phyloP scores from a whole-genome alignment of 2,113 vertebrate species.

The Meriones unguiculatus region DNA sequence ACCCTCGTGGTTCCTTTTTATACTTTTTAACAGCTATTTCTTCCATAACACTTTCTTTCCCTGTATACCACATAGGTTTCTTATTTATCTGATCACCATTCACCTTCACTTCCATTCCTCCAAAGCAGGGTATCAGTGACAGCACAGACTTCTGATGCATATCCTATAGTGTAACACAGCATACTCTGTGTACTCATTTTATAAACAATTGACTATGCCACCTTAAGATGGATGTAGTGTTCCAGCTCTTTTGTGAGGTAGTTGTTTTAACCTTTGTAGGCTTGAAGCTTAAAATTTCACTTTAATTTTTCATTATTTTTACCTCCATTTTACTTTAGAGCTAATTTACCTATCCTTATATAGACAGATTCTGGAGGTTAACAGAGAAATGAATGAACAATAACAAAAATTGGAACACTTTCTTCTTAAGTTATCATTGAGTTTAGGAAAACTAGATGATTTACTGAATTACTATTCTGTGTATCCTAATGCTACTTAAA shows the following conservation, averaged over 20 bases:
- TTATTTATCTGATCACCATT: not conserved
- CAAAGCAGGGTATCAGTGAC: not conserved
- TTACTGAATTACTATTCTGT: constrained; percentile 33
- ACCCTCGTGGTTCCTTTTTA: not conserved
- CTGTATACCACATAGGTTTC: not conserved
- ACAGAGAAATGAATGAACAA: not conserved
- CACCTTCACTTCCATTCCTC: not conserved
- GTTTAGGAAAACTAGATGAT: not conserved
- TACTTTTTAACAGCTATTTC: not conserved
- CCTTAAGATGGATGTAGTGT: not conserved
- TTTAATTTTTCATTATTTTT: constrained; percentile 37
- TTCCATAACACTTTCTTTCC: not conserved
- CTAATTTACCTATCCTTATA: constrained; percentile 5
- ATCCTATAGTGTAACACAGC: not conserved
- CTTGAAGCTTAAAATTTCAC: constrained; percentile 24
- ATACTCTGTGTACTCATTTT: not conserved
- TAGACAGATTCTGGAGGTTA: constrained; percentile 33
- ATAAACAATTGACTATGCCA: not conserved
- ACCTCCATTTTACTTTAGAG: not conserved
- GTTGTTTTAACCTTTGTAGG: not conserved
- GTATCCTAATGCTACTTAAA: constrained; percentile 42
- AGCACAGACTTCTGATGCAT: not conserved
- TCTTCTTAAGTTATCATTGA: constrained; percentile 28
- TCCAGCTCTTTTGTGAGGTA: not conserved
- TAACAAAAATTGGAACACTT: not conserved